Evolutionary conservation across 2,797 vertebrate species (phyloP), one percentile per base, ranked within the genome.

Genomic region (Miichthys miiuy): DNA sequence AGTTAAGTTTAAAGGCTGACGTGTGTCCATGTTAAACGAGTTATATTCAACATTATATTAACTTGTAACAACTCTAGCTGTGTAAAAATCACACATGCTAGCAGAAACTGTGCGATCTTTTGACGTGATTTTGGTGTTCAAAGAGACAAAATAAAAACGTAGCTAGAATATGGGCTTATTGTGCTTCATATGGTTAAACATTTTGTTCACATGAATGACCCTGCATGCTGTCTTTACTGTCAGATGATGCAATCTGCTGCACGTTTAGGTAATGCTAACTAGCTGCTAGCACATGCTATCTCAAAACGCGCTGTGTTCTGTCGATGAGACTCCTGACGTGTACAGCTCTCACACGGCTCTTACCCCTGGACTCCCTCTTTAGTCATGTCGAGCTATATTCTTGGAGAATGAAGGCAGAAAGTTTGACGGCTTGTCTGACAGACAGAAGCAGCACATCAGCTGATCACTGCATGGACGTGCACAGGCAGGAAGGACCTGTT

Each of bases 281-380:
- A 42, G 74, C 57, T 67, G 79, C 58, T 81, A 86, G 64, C 72
- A n/a, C 10, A 13, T 41, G 14, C 52, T 25, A 25, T 13, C 30
- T 17, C 2, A 38, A 46, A 42, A 27, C 14, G 27, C 18, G 4
- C 2, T 3, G 50, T 16, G 48, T 9, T 0, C 9, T 13, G 23
- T 1, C 0, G 60, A 63, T 10, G 8, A 2, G 30, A 46, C 34
- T 38, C 34, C 0, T 9, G n/a, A 62, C 30, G 10, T 12, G 21
- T 2, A 5, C 41, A 16, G 18, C 20, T 50, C 25, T 16, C 10
- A 25, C 38, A 0, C 2, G 3, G 0, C 12, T 79, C 95, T 95
- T 94, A 96, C 95, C 95, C 94, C 66, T 93, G 81, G 4, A 85
- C 79, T 73, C 89, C 90, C 30, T 95, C 95, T 86, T 95, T 95